Evolutionary conservation across 2,888 invertebrate species (phyloP).

Genomic region (Ectemnius continuus): DNA sequence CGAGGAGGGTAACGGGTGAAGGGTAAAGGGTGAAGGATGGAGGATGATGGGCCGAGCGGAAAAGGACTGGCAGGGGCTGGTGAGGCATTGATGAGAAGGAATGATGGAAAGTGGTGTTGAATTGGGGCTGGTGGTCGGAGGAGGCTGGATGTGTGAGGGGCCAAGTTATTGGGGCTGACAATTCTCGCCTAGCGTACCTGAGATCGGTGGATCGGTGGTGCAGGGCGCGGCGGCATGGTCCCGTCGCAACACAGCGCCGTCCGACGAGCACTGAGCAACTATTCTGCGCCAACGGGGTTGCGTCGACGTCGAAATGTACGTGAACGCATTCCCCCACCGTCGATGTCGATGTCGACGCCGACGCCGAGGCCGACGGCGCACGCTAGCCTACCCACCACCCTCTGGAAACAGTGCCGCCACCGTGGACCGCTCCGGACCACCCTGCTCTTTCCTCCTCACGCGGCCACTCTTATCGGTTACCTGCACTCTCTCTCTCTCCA

Average conservation of each 20-base stretch:
- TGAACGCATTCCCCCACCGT: slow-evolving; percentile 44
- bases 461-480: not conserved
- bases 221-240: slow-evolving; percentile 77
- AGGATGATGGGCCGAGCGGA: too few relatives aligned
- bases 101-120: too few relatives aligned
- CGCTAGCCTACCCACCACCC: too few relatives aligned
- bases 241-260: slow-evolving; percentile 76
- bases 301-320: slow-evolving; percentile 75
- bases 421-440: not conserved
- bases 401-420: too few relatives aligned
- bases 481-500: not conserved
- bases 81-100: too few relatives aligned
- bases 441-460: not conserved
- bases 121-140: not conserved
- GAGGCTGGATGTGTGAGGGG: slow-evolving; percentile 14
- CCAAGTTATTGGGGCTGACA: slow-evolving; percentile 24
- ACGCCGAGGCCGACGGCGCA: not conserved
- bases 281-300: slow-evolving; percentile 73
- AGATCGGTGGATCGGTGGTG: slow-evolving; percentile 70
- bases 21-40: too few relatives aligned
- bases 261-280: slow-evolving; percentile 75
- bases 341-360: not conserved
- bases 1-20: too few relatives aligned
- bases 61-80: too few relatives aligned
- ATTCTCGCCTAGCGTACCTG: slow-evolving; percentile 69